Base-by-base conservation (phyloP, 2,888 invertebrate species). In the Beris chalybata region DNA sequence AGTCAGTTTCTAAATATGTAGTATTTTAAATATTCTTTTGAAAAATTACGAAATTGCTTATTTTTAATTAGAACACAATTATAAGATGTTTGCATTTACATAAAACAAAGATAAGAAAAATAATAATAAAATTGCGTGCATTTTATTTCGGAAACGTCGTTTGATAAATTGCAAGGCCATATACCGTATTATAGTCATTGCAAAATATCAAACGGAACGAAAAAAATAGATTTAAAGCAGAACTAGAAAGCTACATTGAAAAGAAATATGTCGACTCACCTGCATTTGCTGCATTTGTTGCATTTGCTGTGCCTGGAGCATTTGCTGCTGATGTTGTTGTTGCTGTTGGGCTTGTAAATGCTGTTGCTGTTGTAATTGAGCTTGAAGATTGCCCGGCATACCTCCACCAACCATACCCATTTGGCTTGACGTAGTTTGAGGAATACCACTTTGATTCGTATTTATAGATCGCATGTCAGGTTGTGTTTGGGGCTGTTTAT, bases 211-310 rank as follows among this genome's bases (percentile, higher is more conserved):
- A 52, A 6, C 15, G 1, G 29, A 22, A 52, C 29, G 11, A 22
- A 52, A 45, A 43, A 11, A 58, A 58, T 58, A 58, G 13, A n/a
- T 15, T 48, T 2, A 15, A 48, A 30, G 58, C 58, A n/a, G 47
- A 45, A 47, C 30, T 30, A 32, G 48, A 61, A 45, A 38, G 38
- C 38, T 38, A 38, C 15, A 55, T 38, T 31, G 30, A 54, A 54
- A n/a, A 15, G 38, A 57, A 32, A 32, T 30, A n/a, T 13, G 22
- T 22, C 22, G 22, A 45, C 69, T 66, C 85, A 86, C 86, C 86
- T 87, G 88, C 78, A 85, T 81, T 74, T 89, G 85, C 69, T 83
- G 83, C 77, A 83, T 77, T 71, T 82, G 82, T 68, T 82, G 82
- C 9, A 73, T 73, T 55, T 75, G 76, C 64, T 74, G 74, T 9